phyloP scores from a whole-genome alignment of 2,888 invertebrate genomes.

The Caenorhabditis doughertyi region DNA sequence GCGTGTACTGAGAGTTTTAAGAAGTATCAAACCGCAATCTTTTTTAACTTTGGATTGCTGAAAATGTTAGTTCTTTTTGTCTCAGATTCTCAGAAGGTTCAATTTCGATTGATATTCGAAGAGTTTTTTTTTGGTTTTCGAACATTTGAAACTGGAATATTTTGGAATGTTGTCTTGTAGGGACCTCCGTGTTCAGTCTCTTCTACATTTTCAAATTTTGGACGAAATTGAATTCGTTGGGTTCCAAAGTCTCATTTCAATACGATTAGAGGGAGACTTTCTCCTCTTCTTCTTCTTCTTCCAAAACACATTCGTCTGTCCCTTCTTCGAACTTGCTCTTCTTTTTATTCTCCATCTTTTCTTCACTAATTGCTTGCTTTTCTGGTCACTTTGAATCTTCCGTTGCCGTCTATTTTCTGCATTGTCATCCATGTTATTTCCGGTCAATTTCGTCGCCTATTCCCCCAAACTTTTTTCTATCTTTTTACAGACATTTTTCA shows the following conservation, averaged over 20 bases:
- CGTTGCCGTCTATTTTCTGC: constrained; percentile 35
- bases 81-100: too few species aligned
- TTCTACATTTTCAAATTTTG: neutral
- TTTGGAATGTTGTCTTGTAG: neutral
- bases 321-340: constrained; percentile 34
- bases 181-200: constrained; percentile 5
- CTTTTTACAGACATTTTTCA: constrained; percentile 4
- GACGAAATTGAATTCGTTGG: constrained; percentile 24
- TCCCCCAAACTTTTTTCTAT: constrained; percentile 8
- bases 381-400: constrained; percentile 41
- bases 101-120: neutral
- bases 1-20: too few species aligned
- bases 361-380: constrained; percentile 53
- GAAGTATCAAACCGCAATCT: too few species aligned
- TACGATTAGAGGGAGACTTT: constrained; percentile 11
- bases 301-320: neutral
- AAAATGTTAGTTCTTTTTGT: too few species aligned
- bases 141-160: too few species aligned
- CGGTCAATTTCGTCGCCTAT: constrained; percentile 55
- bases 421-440: constrained; percentile 60
- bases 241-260: constrained; percentile 25
- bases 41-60: too few species aligned
- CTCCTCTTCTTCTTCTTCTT: constrained; percentile 7
- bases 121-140: too few species aligned
- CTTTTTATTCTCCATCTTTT: constrained; percentile 10